Evolutionary conservation across 2,888 invertebrate species (phyloP).

Genomic region (Pantelozetes paolii): DNA sequence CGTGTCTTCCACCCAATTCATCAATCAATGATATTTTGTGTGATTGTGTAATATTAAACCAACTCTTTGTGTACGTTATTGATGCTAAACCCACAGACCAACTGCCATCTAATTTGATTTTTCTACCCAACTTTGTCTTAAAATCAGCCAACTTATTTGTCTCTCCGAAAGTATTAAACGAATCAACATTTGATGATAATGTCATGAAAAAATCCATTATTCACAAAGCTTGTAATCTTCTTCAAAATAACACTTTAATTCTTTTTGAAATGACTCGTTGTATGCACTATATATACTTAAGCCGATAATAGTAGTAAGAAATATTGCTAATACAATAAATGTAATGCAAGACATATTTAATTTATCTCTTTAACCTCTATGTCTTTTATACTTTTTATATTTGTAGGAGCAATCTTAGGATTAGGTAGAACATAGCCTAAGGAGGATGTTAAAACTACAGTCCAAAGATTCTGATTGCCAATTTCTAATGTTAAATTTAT

Average conservation of each 20-base stretch:
- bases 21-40: neutral
- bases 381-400: conserved; percentile 9
- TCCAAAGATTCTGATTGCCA: conserved; percentile 7
- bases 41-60: conserved; percentile 1
- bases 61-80: conserved; percentile 16
- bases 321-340: too few species aligned
- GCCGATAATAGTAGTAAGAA: too few species aligned
- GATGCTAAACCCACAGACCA: neutral
- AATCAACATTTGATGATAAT: neutral
- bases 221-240: neutral
- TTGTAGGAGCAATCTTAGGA: neutral
- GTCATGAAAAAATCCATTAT: neutral
- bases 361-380: neutral
- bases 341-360: neutral
- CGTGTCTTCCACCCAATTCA: neutral
- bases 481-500: neutral
- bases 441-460: neutral
- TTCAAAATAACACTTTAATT: too few species aligned
- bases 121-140: neutral
- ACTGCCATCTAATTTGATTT: neutral
- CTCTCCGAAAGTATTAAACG: neutral
- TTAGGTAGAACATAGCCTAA: conserved; percentile 2
- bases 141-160: neutral
- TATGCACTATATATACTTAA: too few species aligned
- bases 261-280: too few species aligned